phyloP scores from a whole-genome alignment of 2,888 invertebrate species.

The Alloscopus bannaensis region DNA sequence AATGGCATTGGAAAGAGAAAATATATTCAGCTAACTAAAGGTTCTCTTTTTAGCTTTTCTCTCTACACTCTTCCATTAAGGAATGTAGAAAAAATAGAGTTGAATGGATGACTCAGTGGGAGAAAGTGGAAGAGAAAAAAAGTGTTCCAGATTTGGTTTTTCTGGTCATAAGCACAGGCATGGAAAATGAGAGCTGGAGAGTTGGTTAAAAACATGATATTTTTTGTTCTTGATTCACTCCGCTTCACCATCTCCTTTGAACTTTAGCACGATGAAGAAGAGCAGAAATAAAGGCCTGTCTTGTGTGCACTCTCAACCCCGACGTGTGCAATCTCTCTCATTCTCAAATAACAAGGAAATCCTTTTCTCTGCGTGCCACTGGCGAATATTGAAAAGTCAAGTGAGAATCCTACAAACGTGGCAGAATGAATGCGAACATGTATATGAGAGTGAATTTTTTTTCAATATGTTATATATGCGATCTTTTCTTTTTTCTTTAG shows the following conservation, averaged over 20 bases:
- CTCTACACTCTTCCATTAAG: neutral
- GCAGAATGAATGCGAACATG: neutral
- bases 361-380: conserved; percentile 47
- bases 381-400: conserved; percentile 57
- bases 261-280: conserved; percentile 15
- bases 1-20: no score
- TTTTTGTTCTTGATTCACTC: conserved; percentile 40
- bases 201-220: neutral
- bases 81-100: neutral
- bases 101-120: neutral
- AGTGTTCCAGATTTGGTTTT: no score
- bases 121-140: neutral
- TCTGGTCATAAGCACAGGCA: no score
- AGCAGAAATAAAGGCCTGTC: no score
- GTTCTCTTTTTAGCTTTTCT: no score
- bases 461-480: neutral
- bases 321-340: no score
- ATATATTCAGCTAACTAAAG: no score
- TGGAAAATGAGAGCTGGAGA: no score
- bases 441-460: neutral
- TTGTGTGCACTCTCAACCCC: no score
- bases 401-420: conserved; percentile 7
- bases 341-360: conserved; percentile 53
- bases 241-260: conserved; percentile 14
- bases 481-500: neutral